A percentile compares a stretch with the other conserved stretches of the same genome.
These are phyloP conservation scores for Limnephilus marmoratus DNA, from an alignment of 2,888 invertebrate species.

Conservation along the genomic window DNA sequence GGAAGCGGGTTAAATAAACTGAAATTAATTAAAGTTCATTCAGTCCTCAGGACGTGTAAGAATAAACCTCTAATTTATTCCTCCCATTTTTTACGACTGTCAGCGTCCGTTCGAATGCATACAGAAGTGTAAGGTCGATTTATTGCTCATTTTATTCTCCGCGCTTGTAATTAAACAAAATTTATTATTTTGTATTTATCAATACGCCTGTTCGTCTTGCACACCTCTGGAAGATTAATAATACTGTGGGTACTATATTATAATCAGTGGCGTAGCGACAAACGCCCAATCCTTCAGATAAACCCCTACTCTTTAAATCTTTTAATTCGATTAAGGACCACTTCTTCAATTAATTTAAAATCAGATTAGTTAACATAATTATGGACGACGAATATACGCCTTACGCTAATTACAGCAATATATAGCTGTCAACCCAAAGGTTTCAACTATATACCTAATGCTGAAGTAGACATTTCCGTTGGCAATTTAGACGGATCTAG, in stretches of 20 bases:
- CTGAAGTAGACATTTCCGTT: too few relatives aligned
- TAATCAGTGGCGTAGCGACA: not conserved
- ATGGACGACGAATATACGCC: not conserved
- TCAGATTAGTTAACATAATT: not conserved
- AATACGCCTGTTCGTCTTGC: conserved; percentile 7
- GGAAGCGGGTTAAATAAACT: conserved; percentile 65
- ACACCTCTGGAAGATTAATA: not conserved
- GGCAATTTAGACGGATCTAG: too few relatives aligned
- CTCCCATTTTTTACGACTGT: conserved; percentile 63
- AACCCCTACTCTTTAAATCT: not conserved
- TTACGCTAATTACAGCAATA: too few relatives aligned
- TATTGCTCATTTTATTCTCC: conserved; percentile 55
- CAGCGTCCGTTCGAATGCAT: conserved; percentile 38
- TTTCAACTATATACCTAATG: too few relatives aligned
- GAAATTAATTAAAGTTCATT: conserved; percentile 66
- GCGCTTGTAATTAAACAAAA: conserved; percentile 56
- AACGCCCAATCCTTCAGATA: not conserved
- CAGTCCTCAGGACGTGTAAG: conserved; percentile 46
- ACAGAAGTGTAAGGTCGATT: conserved; percentile 49
- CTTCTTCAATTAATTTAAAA: not conserved
- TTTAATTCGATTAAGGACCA: not conserved
- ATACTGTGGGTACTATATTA: not conserved
- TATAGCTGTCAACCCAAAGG: too few relatives aligned
- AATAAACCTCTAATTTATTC: conserved; percentile 64
- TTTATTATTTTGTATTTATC: conserved; percentile 58